Percentiles rank a stretch among this genome's conserved stretches.
These are phyloP conservation scores for Orthonychiurus folsomi DNA, from an alignment of 2,888 invertebrate species.

Conservation along the genomic window DNA sequence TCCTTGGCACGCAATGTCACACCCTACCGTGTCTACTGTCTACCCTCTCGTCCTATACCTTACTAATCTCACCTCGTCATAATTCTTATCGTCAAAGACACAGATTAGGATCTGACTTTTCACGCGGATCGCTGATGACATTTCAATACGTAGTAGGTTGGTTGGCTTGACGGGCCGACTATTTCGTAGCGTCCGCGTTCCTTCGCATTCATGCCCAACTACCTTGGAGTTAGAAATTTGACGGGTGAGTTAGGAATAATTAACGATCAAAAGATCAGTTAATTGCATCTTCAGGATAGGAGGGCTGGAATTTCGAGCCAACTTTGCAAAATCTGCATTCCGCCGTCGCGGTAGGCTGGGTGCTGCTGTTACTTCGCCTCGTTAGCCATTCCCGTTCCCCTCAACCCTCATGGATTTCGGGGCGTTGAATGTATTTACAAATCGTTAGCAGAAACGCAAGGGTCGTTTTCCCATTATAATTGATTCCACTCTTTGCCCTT, in stretches of 20 bases:
- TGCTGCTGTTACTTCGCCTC: background rate
- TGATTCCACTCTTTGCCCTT: too few species aligned
- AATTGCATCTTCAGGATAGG: too few species aligned
- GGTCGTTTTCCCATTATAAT: too few species aligned
- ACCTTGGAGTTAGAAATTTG: background rate
- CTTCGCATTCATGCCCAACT: too few species aligned
- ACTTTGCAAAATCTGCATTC: background rate
- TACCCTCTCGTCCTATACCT: background rate
- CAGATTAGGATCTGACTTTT: too few species aligned
- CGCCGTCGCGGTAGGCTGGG: background rate
- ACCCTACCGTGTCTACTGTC: background rate
- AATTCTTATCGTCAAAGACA: too few species aligned
- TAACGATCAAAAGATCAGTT: conserved; percentile 1
- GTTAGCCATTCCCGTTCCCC: background rate
- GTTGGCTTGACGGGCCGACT: too few species aligned
- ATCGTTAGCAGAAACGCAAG: background rate
- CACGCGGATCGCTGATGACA: too few species aligned
- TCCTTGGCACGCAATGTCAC: background rate
- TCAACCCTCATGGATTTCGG: background rate
- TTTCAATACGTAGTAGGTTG: conserved; percentile 1
- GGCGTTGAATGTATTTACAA: background rate
- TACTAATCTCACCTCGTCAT: background rate
- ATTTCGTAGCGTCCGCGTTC: too few species aligned
- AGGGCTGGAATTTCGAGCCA: too few species aligned
- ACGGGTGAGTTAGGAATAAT: background rate